These are phyloP conservation scores for Dryoscopus gambensis DNA, from an alignment of 2,113 vertebrate species.

Conservation along the genomic window DNA sequence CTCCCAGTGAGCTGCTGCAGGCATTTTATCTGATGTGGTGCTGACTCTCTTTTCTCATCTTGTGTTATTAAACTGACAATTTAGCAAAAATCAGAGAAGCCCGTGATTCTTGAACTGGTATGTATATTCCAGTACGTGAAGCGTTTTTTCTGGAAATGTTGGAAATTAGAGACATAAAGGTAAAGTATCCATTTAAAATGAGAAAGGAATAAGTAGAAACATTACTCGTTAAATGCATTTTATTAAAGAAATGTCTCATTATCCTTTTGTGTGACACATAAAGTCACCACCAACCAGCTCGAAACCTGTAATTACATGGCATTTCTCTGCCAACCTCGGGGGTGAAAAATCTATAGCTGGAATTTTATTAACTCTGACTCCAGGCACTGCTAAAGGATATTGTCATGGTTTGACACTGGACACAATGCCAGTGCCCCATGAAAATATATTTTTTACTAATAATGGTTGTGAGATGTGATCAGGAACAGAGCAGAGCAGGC, in stretches of 20 bases:
- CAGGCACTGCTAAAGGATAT: not conserved
- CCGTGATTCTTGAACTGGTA: not conserved
- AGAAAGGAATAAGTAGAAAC: not conserved
- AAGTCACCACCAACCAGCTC: not conserved
- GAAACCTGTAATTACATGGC: not conserved
- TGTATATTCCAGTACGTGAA: not conserved
- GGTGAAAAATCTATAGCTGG: not conserved
- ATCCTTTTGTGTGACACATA: not conserved
- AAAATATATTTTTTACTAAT: no score
- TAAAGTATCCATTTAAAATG: not conserved
- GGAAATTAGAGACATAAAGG: not conserved
- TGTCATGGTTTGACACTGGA: no score
- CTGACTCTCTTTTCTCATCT: not conserved
- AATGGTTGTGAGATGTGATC: no score
- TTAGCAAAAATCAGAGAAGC: not conserved
- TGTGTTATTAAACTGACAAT: not conserved
- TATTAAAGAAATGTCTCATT: conserved; percentile 15
- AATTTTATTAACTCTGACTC: not conserved
- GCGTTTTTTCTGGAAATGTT: not conserved
- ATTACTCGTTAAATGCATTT: not conserved
- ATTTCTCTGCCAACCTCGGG: not conserved
- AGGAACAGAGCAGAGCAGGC: no score
- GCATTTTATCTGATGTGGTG: not conserved
- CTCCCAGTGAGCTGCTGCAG: not conserved
- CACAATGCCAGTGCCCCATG: no score